Evolutionary conservation across 2,113 vertebrate genomes (phyloP).

Genomic region (Lepus timidus): DNA sequence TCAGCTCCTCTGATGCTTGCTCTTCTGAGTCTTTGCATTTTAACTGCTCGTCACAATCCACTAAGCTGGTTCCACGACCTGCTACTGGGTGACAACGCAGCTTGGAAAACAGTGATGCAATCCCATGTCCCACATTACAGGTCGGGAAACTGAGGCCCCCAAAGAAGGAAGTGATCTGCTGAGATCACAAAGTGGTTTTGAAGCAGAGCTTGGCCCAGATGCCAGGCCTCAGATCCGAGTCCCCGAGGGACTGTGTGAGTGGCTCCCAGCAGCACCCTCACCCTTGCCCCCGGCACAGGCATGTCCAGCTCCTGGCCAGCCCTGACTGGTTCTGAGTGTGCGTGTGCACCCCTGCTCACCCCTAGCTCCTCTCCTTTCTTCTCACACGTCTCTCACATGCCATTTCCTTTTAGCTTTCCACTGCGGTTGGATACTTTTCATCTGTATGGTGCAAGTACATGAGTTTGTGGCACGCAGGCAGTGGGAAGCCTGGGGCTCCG

Average conservation of each 20-base stretch:
- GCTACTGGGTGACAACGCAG: background rate
- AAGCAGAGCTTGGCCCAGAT: background rate
- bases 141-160: background rate
- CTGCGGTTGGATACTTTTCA: background rate
- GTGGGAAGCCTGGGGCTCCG: background rate
- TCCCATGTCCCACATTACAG: background rate
- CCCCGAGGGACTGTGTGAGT: background rate
- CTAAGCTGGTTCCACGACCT: conserved; percentile 24
- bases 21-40: background rate
- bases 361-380: background rate
- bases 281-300: rapidly evolving
- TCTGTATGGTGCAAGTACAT: background rate
- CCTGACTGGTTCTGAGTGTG: background rate
- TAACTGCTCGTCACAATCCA: background rate
- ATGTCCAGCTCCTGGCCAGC: background rate
- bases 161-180: background rate
- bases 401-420: background rate
- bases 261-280: background rate
- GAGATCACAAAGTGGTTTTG: background rate
- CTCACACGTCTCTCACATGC: background rate
- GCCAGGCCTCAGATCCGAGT: background rate
- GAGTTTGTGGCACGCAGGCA: background rate
- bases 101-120: conserved; percentile 7
- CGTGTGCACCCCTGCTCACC: background rate
- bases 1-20: background rate